These are phyloP conservation scores for Pedicia rivosa DNA, from an alignment of 2,888 invertebrate genomes.

Conservation along the genomic window DNA sequence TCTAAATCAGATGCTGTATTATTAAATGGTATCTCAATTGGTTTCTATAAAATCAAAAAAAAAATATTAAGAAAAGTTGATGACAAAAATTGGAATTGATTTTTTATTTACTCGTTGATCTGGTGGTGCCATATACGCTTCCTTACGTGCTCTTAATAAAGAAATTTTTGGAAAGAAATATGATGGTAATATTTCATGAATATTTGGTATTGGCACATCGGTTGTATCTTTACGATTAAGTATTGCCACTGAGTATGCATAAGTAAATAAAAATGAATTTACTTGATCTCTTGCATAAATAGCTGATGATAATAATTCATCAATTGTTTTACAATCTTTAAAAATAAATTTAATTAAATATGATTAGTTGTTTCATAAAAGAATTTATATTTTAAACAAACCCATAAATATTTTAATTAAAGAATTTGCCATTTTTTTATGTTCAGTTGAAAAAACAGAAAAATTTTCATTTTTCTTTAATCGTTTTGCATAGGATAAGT, in stretches of 20 bases:
- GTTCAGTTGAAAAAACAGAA: no score
- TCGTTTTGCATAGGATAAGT: no score
- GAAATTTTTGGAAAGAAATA: slow-evolving; percentile 64
- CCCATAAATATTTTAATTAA: no score
- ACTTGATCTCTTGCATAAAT: slow-evolving; percentile 53
- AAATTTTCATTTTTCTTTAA: no score
- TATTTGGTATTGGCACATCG: slow-evolving; percentile 46
- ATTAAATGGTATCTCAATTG: slow-evolving; percentile 52
- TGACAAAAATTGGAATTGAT: no score
- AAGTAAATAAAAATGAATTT: slow-evolving; percentile 69
- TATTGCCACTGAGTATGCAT: slow-evolving; percentile 58
- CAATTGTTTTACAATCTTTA: no score
- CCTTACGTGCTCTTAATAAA: slow-evolving; percentile 53
- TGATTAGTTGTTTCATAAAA: no score
- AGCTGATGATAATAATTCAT: no score
- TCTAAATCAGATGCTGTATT: slow-evolving; percentile 60
- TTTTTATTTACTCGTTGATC: background rate
- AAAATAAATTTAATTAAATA: no score
- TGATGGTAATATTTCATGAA: slow-evolving; percentile 65
- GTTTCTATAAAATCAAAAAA: slow-evolving; percentile 13
- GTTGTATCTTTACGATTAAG: slow-evolving; percentile 37
- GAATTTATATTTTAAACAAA: no score
- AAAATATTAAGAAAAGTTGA: no score
- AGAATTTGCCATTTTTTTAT: no score
- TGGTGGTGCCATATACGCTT: slow-evolving; percentile 40